Evolutionary conservation across 2,888 invertebrate genomes (phyloP).

Genomic region (Tachina lurida): DNA sequence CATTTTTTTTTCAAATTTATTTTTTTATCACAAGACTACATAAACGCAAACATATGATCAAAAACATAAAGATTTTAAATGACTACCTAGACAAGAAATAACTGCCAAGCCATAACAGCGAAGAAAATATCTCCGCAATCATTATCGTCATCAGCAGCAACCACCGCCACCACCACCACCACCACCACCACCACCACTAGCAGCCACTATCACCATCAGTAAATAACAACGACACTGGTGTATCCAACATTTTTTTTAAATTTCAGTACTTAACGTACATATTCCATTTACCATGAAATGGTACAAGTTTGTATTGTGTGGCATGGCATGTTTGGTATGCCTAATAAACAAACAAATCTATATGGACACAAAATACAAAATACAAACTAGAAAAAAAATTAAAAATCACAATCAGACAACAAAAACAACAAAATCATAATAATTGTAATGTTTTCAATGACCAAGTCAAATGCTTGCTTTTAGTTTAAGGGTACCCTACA

Average conservation of each 20-base stretch:
- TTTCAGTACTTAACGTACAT: constrained; percentile 19
- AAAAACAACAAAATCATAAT: constrained; percentile 55
- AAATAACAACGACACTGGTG: constrained; percentile 31
- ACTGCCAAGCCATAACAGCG: constrained; percentile 45
- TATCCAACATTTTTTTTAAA: constrained; percentile 26
- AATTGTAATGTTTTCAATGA: constrained; percentile 66
- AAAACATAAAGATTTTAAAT: constrained; percentile 69
- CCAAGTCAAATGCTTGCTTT: constrained; percentile 42
- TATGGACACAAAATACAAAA: constrained; percentile 37
- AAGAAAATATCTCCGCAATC: constrained; percentile 45
- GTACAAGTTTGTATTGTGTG: constrained; percentile 19
- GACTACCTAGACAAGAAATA: constrained; percentile 67
- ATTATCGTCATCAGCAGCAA: constrained; percentile 61
- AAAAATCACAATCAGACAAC: not conserved
- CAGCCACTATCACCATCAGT: constrained; percentile 20
- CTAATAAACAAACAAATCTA: constrained; percentile 69
- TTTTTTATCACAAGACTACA: constrained; percentile 48
- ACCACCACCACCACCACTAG: not conserved
- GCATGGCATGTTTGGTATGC: constrained; percentile 58
- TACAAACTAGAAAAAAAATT: constrained; percentile 13
- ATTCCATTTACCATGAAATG: constrained; percentile 32
- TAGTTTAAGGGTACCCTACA: constrained; percentile 3
- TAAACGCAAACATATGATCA: constrained; percentile 63
- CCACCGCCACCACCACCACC: not conserved
- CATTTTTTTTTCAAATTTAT: not conserved